Percentiles rank a stretch among this genome's conserved stretches.
Conservation (phyloP, 2,113 vertebrate species). For the Chionis minor region DNA sequence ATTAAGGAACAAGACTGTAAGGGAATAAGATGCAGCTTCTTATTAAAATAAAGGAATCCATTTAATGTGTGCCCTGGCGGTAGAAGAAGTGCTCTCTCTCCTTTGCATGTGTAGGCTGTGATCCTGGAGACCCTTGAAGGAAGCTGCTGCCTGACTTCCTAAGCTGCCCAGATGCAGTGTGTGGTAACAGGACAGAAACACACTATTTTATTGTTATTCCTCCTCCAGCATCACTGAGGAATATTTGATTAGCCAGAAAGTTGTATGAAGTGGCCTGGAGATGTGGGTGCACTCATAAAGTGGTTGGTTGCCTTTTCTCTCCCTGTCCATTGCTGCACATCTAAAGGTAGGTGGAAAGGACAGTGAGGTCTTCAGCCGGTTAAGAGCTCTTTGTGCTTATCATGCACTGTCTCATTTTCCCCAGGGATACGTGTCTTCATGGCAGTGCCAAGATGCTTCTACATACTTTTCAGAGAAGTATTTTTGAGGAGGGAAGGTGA, state of each 20-base stretch:
- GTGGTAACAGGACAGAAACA: not conserved
- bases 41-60: not conserved
- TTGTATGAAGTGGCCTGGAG: not conserved
- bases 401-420: not conserved
- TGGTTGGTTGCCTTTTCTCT: not conserved
- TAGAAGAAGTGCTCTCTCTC: not conserved
- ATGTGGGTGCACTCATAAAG: not conserved
- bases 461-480: not conserved
- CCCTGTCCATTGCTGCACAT: not conserved
- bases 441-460: not conserved
- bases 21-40: not conserved
- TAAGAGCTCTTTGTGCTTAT: not conserved
- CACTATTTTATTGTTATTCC: not conserved
- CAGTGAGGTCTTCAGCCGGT: not conserved
- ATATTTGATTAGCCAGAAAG: not conserved
- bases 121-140: not conserved
- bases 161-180: rapidly evolving
- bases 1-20: not conserved
- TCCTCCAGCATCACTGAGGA: not conserved
- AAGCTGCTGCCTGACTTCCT: not conserved
- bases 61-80: not conserved
- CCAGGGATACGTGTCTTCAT: not conserved
- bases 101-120: not conserved
- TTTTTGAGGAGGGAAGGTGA: not conserved
- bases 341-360: not conserved